Evolutionary conservation across 2,888 invertebrate species (phyloP), one percentile per base, ranked within the genome.

Genomic region (Plebejus anna): DNA sequence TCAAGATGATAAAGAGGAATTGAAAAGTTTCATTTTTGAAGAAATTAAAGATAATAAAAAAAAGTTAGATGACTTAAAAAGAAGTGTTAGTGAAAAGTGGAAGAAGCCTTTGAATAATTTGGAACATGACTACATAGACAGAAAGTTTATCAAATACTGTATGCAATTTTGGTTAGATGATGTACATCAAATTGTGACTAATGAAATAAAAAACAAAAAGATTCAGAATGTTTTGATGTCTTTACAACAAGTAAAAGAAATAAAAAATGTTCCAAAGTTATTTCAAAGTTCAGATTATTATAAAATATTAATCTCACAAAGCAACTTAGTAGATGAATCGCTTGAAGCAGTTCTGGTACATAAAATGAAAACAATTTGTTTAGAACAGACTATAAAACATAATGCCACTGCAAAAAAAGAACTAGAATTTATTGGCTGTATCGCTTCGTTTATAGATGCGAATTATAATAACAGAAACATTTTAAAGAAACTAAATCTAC

Each of bases 101-200:
- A 72, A 51, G 5, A 72, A 72, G 36, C 16, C 72, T 22, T 28
- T 72, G 11, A 47, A 72, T 72, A 42, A 13, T 72, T 22, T 72
- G 6, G 72, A 72, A 47, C 42, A 47, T 28, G 51, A 42, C 22
- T 72, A 51, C 51, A 72, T 72, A 7, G 72, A 72, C 36, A 72
- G 51, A 51, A 72, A 72, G 47, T 72, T 47, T 72, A 47, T 72
- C n/a, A 72, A 72, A 47, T 72, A 72, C 22, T 51, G 51, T 13
- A 47, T 51, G 51, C 42, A 72, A 13, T 72, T 72, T 36, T 72
- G 72, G 72, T 22, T 42, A 28, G 72, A 47, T 2, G 72, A 72
- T 47, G 4, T 72, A 28, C 22, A 13, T 47, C 47, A 51, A 5
- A 22, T 72, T 72, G 42, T 72, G 9, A 28, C 13, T 11, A 51